Evolutionary conservation across 2,797 vertebrate genomes (phyloP).

Genomic region (Champsocephalus esox): DNA sequence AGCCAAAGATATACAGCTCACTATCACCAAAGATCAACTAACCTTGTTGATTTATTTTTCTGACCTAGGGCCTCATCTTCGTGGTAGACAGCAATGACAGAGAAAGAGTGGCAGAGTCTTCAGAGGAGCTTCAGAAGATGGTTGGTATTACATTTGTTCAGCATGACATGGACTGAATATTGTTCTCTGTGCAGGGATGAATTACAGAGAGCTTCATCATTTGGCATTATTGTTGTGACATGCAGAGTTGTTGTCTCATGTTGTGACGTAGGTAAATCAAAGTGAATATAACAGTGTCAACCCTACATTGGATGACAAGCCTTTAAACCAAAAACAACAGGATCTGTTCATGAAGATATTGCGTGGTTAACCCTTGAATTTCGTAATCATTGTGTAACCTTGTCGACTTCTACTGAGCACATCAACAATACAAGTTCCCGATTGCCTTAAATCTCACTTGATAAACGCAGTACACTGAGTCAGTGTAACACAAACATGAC

Average conservation of each 20-base stretch:
- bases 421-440: not conserved
- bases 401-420: not conserved
- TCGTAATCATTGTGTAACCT: not conserved
- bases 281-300: not conserved
- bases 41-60: not conserved
- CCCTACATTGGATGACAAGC: not conserved
- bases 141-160: slow-evolving; percentile 71
- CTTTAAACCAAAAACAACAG: not conserved
- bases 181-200: not conserved
- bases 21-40: not conserved
- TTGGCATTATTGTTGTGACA: not conserved
- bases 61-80: slow-evolving; percentile 91
- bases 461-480: not conserved
- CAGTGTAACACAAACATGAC: not conserved
- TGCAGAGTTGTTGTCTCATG: not conserved
- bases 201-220: not conserved
- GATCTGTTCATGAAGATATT: not conserved
- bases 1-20: not conserved
- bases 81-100: slow-evolving; percentile 95
- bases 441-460: not conserved
- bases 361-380: not conserved
- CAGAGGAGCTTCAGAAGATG: slow-evolving; percentile 93
- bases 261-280: not conserved
- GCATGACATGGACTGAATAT: not conserved
- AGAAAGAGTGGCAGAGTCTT: slow-evolving; percentile 90